Evolutionary conservation across 1,140 invertebrate species (phyloP), one percentile per base, ranked within the genome.

Genomic region (Sitophilus oryzae): DNA sequence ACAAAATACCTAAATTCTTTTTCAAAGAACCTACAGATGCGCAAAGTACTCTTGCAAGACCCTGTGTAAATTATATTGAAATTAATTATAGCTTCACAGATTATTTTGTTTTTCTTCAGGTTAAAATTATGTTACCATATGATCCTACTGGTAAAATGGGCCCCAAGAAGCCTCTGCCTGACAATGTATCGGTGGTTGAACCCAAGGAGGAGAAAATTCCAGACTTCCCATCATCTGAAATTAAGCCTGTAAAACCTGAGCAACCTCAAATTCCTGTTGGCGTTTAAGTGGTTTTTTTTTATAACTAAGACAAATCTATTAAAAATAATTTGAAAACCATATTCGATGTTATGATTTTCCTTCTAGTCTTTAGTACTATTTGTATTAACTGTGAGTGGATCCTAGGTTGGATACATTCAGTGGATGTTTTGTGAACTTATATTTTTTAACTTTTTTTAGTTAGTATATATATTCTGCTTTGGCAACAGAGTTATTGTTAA

Each of bases 121-220:
- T 99, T 0, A 99, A 99, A 77, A 98, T 99, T 72, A 99, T 99
- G 97, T 84, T 99, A 73, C 93, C 94, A 23, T 95, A 91, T 81
- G 97, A 99, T 78, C 85, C 92, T 42, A 88, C 85, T 73, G 96
- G 96, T 70, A 98, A 98, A 79, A 92, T 84, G 66, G 96, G 96
- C 56, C 96, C 96, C 22, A 97, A 96, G 77, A 89, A 88, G 68
- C 94, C 95, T 36, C 81, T 99, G 56, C 97, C 97, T 48, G 96
- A 99, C 76, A 89, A 96, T 74, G 93, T 99, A 59, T 85, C 83
- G 62, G 94, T 98, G 63, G 85, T 91, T 22, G 93, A 96, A 76
- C 93, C 94, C 37, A 97, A 98, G 76, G 88, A 91, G 66, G 87
- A 91, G 74, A 73, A 81, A 56, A 74, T 82, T 34, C 82, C 80